Conservation (phyloP, 1,140 invertebrate species). For the Colletes gigas region DNA sequence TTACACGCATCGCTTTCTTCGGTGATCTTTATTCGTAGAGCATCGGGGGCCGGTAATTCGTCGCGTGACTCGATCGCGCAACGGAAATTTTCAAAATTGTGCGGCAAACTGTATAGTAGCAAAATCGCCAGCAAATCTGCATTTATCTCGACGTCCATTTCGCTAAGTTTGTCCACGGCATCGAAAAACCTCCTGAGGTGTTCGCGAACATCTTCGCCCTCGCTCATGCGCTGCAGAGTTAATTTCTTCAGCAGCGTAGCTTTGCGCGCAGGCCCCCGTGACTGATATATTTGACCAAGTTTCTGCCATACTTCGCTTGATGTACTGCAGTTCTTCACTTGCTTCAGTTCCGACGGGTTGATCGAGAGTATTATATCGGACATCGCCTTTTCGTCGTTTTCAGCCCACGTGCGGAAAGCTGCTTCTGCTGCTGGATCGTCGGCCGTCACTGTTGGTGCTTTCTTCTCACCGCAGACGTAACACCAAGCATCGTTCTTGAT, state of each 20-base stretch:
- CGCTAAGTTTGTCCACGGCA: neutral
- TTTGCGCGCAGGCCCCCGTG: neutral
- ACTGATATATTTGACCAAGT: no score
- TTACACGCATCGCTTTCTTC: constrained; percentile 2
- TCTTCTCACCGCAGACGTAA: neutral
- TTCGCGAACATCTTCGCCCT: constrained; percentile 2
- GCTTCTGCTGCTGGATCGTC: no score
- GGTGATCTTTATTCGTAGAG: neutral
- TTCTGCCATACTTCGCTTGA: no score
- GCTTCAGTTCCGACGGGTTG: no score
- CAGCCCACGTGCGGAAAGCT: neutral
- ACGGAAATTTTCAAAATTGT: constrained; percentile 11
- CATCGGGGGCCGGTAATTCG: neutral
- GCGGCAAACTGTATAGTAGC: constrained; percentile 7
- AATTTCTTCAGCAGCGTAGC: constrained; percentile 12
- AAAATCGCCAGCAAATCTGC: constrained; percentile 5
- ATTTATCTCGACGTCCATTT: neutral
- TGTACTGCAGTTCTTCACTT: no score
- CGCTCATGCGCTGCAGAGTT: neutral
- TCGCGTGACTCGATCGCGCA: constrained; percentile 24
- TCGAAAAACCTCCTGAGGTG: constrained; percentile 10
- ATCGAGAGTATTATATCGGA: no score
- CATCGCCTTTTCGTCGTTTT: neutral
- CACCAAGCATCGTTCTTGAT: neutral
- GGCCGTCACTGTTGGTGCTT: no score